phyloP scores from a whole-genome alignment of 2,888 invertebrate genomes.

The Oscheius sp. region DNA sequence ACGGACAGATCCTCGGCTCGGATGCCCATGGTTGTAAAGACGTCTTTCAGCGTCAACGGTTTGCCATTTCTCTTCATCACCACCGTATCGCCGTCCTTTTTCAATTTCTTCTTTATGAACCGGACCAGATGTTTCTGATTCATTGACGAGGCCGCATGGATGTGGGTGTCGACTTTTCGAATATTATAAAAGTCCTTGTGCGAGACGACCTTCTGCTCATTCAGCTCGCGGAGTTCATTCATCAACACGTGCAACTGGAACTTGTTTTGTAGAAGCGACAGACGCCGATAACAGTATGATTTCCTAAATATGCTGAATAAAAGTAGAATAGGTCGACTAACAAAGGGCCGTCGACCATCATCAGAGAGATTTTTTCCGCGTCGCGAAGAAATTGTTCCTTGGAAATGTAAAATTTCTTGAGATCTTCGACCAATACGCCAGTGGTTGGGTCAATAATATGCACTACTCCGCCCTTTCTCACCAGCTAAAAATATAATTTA shows the following conservation, averaged over 20 bases:
- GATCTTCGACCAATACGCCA: slow-evolving; percentile 50
- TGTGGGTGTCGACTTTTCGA: slow-evolving; percentile 95
- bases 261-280: slow-evolving; percentile 93
- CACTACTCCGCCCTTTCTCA: slow-evolving; percentile 63
- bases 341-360: slow-evolving; percentile 98
- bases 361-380: slow-evolving; percentile 74
- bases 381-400: slow-evolving; percentile 69
- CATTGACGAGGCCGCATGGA: slow-evolving; percentile 99
- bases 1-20: slow-evolving; percentile 95
- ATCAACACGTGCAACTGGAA: slow-evolving; percentile 81
- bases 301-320: slow-evolving; percentile 79
- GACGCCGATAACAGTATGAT: slow-evolving; percentile 95
- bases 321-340: slow-evolving; percentile 73
- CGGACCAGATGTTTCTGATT: slow-evolving; percentile 97
- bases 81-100: slow-evolving; percentile 87
- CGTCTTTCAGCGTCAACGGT: slow-evolving; percentile 87
- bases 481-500: slow-evolving; percentile 38
- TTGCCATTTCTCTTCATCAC: slow-evolving; percentile 79
- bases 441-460: slow-evolving; percentile 50
- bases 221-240: slow-evolving; percentile 93
- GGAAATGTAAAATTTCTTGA: slow-evolving; percentile 53
- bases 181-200: slow-evolving; percentile 99
- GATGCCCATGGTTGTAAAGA: slow-evolving; percentile 94
- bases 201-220: slow-evolving; percentile 95
- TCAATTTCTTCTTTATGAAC: slow-evolving; percentile 97